Base-by-base conservation (phyloP, 2,113 vertebrate genomes). In the Rousettus leschenaultii region DNA sequence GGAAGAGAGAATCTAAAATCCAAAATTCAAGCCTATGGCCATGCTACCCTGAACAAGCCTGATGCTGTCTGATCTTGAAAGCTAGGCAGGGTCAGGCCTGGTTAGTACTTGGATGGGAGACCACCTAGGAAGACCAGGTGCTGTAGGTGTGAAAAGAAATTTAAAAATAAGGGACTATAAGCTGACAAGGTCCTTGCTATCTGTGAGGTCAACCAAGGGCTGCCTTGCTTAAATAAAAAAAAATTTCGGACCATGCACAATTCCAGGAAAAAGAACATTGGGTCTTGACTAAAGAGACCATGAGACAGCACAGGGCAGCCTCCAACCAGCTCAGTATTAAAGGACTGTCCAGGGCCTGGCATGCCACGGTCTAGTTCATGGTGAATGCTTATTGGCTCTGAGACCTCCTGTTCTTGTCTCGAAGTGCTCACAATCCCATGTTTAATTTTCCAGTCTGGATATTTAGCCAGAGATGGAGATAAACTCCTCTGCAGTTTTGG, bases 271-370 rank as follows among this genome's bases (percentile, higher is more conserved):
- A 61, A 55, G 40, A 55, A 91, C 21, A 11, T n/a, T 59, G 24
- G 40, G 71, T 26, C 26, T 55, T 33, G 63, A 57, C 82, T 35
- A 15, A 30, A 26, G 43, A 75, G 38, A 45, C 38, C 70, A 22
- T 1, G 63, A 26, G 43, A 5, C 3, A 0, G 61, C 6, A 10
- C 6, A 19, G 28, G 16, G 30, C 9, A 1, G 1, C 13, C 43
- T 68, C 65, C 0, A 21, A 70, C 4, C 40, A 6, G 16, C 92
- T 91, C 43, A 8, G 30, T 13, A 40, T 30, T 43, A 12, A 40
- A 55, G 77, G 70, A 18, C 63, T 26, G 5, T 11, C 28, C 71
- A 24, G 19, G 30, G 33, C 71, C 40, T 43, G 61, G 24, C 40
- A 8, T 11, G 13, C 15, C 21, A 28, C n/a, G 19, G 35, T 33